These are phyloP conservation scores for Bubo blakistoni DNA, from an alignment of 2,113 vertebrate species.

Conservation along the genomic window DNA sequence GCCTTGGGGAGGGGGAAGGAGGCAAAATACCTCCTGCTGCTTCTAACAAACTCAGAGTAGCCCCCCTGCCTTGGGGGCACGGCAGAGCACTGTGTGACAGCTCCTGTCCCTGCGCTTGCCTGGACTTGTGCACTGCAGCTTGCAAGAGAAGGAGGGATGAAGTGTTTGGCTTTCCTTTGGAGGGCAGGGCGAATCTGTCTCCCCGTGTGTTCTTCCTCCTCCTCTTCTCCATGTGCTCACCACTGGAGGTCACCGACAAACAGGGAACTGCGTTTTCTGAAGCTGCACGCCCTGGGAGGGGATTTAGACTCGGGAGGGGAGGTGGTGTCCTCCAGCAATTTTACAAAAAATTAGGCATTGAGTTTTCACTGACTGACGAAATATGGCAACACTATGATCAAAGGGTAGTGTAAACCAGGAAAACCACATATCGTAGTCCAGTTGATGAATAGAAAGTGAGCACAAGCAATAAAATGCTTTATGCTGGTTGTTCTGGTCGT, in stretches of 20 bases:
- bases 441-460: not conserved
- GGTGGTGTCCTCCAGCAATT: fast-evolving
- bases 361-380: not conserved
- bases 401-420: not conserved
- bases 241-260: conserved; percentile 43
- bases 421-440: not conserved
- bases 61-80: fast-evolving
- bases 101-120: not conserved
- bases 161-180: not conserved
- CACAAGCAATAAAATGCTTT: not conserved
- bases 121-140: fast-evolving
- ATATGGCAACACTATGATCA: fast-evolving
- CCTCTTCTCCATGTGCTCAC: not conserved
- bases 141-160: not conserved
- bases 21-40: not conserved
- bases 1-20: not conserved
- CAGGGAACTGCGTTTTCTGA: not conserved
- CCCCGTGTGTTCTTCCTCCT: not conserved
- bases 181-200: not conserved
- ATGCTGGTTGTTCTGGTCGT: fast-evolving
- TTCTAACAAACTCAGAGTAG: not conserved
- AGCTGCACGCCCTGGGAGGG: fast-evolving
- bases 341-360: fast-evolving
- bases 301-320: not conserved
- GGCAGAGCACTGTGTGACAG: not conserved